A percentile compares a stretch with the other conserved stretches of the same genome.
Conservation (phyloP, 2,797 vertebrate genomes). For the Gymnothorax reevesii region DNA sequence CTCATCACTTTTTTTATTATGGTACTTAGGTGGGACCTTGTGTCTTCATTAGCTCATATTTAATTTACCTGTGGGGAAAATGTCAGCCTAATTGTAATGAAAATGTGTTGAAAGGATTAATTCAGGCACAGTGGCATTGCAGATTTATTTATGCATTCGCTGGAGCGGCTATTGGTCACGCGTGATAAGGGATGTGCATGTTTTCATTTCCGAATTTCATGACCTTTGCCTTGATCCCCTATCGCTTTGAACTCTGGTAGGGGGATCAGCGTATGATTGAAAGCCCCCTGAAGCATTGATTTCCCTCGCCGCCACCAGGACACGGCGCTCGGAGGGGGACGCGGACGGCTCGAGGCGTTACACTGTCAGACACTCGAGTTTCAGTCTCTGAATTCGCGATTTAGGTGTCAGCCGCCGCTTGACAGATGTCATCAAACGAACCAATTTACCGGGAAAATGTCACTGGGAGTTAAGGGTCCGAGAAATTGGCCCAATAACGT, state of each 20-base stretch:
- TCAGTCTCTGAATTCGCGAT: background rate
- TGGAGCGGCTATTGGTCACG: too few relatives aligned
- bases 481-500: background rate
- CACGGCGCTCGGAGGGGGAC: background rate
- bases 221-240: slow-evolving; percentile 3
- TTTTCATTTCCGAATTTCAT: background rate
- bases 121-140: background rate
- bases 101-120: slow-evolving; percentile 25
- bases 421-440: background rate
- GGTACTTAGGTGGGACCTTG: background rate
- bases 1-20: background rate
- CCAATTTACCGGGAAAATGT: slow-evolving; percentile 4
- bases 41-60: background rate
- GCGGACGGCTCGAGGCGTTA: background rate
- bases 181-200: background rate
- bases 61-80: background rate
- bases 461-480: background rate
- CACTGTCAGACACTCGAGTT: background rate
- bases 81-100: background rate
- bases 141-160: slow-evolving; percentile 11
- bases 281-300: background rate
- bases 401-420: background rate
- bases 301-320: background rate
- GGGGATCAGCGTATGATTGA: background rate
- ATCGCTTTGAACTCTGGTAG: background rate